Conservation (phyloP, 2,797 vertebrate genomes). For the Hemibagrus guttatus region DNA sequence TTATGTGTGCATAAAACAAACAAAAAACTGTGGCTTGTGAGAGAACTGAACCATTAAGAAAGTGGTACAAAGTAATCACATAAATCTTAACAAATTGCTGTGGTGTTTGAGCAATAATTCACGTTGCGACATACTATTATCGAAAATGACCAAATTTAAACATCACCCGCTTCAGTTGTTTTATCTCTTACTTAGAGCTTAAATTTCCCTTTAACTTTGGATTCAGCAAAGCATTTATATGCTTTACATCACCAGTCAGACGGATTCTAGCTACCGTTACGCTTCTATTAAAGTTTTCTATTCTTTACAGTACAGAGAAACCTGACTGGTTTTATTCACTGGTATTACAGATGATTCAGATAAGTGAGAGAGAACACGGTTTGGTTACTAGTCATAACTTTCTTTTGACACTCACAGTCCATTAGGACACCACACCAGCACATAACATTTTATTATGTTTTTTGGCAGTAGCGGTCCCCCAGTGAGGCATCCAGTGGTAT, state of each 20-base stretch:
- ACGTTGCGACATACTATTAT: neutral
- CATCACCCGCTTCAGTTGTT: neutral
- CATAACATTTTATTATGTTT: neutral
- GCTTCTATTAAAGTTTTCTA: neutral
- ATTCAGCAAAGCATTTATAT: neutral
- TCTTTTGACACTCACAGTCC: neutral
- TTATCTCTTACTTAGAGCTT: neutral
- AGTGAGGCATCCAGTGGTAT: neutral
- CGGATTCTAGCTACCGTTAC: neutral
- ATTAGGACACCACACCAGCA: too few relatives aligned
- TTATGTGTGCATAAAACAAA: neutral
- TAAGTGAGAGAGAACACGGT: too few relatives aligned
- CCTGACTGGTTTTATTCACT: neutral
- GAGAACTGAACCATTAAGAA: neutral
- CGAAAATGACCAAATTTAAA: neutral
- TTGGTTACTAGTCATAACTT: neutral
- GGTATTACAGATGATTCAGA: neutral
- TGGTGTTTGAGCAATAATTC: neutral
- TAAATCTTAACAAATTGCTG: neutral
- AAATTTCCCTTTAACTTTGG: neutral
- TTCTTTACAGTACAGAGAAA: neutral
- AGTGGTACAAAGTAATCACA: neutral
- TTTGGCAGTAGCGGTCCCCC: neutral
- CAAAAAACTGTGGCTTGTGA: neutral
- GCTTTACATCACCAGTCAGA: neutral